phyloP scores from a whole-genome alignment of 2,888 invertebrate genomes.

The Cantharis nigra region DNA sequence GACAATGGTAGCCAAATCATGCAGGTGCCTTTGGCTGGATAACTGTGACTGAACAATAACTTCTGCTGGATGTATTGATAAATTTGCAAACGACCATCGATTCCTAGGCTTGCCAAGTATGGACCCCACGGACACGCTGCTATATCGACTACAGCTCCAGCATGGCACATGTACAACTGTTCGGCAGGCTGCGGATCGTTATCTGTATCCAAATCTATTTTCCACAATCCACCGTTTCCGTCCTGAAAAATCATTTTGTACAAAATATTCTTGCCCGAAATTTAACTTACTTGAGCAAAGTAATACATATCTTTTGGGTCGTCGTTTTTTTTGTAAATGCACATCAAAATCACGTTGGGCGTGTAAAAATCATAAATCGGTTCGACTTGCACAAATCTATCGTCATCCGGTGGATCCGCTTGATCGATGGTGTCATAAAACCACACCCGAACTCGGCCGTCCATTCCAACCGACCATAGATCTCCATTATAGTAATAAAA shows the following conservation, averaged over 20 bases:
- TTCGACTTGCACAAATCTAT: constrained; percentile 78
- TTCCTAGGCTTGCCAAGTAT: constrained; percentile 73
- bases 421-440: constrained; percentile 90
- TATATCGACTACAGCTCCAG: constrained; percentile 73
- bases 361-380: constrained; percentile 81
- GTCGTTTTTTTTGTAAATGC: constrained; percentile 58
- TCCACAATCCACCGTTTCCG: constrained; percentile 83
- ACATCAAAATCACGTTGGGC: constrained; percentile 57
- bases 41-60: constrained; percentile 66
- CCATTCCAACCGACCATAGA: constrained; percentile 62
- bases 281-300: constrained; percentile 74
- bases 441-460: constrained; percentile 83
- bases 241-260: constrained; percentile 62
- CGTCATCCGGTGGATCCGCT: constrained; percentile 81
- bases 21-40: constrained; percentile 62
- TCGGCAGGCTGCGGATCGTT: constrained; percentile 55
- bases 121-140: constrained; percentile 71
- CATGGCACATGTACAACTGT: constrained; percentile 72
- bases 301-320: constrained; percentile 57
- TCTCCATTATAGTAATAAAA: constrained; percentile 56
- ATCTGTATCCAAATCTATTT: constrained; percentile 66
- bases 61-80: constrained; percentile 69
- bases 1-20: constrained; percentile 74
- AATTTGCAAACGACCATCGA: constrained; percentile 73
- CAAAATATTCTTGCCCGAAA: neutral